phyloP scores from a whole-genome alignment of 2,113 vertebrate species.

The Ornithorhynchus anatinus region DNA sequence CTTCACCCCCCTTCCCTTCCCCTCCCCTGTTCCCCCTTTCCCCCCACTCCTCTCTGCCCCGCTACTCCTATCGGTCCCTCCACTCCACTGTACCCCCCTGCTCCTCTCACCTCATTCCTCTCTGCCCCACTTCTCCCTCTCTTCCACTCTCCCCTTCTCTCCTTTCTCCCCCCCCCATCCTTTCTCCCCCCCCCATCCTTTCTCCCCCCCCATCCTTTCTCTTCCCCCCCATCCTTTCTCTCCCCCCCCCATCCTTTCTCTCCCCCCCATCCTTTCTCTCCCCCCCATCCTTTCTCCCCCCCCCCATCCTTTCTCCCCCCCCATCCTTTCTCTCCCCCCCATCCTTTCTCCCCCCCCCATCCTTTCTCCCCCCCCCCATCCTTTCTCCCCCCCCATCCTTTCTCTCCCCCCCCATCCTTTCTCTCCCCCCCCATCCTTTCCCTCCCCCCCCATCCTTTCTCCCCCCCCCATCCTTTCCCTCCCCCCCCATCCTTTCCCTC shows the following conservation, averaged over 20 bases:
- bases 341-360: conserved; percentile 76
- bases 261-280: too few relatives aligned
- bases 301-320: conserved; percentile 51
- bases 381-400: too few relatives aligned
- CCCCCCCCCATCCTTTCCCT: conserved; percentile 37
- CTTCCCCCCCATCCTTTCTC: conserved; percentile 77
- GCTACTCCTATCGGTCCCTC: conserved; percentile 53
- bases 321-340: conserved; percentile 18
- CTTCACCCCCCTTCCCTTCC: conserved; percentile 66
- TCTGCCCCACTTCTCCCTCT: conserved; percentile 77
- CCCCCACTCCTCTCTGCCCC: conserved; percentile 79
- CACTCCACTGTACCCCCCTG: fast-evolving
- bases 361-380: conserved; percentile 75
- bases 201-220: conserved; percentile 72
- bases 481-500: conserved; percentile 20
- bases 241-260: conserved; percentile 72
- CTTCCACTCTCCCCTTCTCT: too few relatives aligned
- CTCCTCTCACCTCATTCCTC: conserved; percentile 62
- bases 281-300: conserved; percentile 72
- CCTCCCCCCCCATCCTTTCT: conserved; percentile 21
- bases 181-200: conserved; percentile 75
- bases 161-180: too few relatives aligned
- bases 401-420: too few relatives aligned
- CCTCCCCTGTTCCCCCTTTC: conserved; percentile 75
- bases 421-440: conserved; percentile 54